These are phyloP conservation scores for Oscheius myriophilus DNA, from an alignment of 2,888 invertebrate species.

Conservation along the genomic window DNA sequence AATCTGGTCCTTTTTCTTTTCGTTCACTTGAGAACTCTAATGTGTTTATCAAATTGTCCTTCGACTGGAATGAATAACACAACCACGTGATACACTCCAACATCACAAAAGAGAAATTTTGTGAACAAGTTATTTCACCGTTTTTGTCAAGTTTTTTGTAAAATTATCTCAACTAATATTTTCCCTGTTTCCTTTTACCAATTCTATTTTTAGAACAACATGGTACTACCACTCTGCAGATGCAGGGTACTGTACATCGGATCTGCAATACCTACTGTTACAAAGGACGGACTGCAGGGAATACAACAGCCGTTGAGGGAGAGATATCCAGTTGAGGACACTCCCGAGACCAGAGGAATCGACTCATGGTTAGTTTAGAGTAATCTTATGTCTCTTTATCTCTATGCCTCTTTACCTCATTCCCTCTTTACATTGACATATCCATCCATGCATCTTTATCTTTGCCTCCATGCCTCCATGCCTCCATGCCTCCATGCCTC, in stretches of 20 bases:
- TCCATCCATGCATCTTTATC: too few relatives aligned
- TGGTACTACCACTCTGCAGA: constrained; percentile 83
- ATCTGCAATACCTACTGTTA: constrained; percentile 93
- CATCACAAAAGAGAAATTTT: neutral
- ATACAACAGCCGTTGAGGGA: constrained; percentile 92
- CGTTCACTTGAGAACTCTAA: neutral
- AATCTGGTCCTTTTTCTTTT: too few relatives aligned
- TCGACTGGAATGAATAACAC: neutral
- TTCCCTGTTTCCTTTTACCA: neutral
- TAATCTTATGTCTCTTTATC: neutral
- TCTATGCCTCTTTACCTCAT: too few relatives aligned
- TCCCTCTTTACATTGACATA: too few relatives aligned
- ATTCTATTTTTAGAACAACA: constrained; percentile 17
- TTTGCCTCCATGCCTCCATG: too few relatives aligned
- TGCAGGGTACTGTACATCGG: constrained; percentile 96
- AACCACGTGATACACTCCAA: neutral
- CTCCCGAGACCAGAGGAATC: constrained; percentile 86
- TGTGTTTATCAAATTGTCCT: constrained; percentile 1
- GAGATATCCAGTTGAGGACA: constrained; percentile 92
- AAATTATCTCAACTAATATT: too few relatives aligned
- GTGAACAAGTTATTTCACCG: constrained; percentile 5
- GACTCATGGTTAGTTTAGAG: constrained; percentile 81
- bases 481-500: too few relatives aligned
- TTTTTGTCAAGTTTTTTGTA: too few relatives aligned
- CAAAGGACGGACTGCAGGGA: constrained; percentile 88